Evolutionary conservation across 1,140 invertebrate species (phyloP).

Genomic region (Drosophila funebris): DNA sequence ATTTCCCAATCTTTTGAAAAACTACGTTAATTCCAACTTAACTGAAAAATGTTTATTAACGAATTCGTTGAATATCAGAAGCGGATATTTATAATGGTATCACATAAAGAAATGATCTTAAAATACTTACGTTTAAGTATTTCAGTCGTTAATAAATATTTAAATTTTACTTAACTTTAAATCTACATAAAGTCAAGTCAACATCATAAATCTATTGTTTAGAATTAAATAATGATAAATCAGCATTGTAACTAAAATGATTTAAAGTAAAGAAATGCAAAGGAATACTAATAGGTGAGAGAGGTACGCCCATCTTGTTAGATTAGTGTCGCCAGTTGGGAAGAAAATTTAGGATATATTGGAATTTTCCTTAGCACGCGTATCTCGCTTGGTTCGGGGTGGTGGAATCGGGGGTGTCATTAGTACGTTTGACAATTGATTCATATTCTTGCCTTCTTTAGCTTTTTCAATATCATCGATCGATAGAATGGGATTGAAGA

Average conservation of each 20-base stretch:
- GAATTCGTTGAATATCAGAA: neutral
- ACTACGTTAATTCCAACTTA: no score
- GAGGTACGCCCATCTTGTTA: no score
- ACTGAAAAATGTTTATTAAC: neutral
- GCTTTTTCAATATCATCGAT: constrained; percentile 16
- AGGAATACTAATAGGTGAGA: constrained; percentile 17
- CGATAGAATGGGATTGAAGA: constrained; percentile 5
- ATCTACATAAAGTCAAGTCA: neutral
- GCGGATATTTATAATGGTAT: neutral
- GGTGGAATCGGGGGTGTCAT: constrained; percentile 84
- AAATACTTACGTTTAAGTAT: constrained; percentile 1
- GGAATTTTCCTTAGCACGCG: constrained; percentile 40
- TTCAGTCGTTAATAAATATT: constrained; percentile 17
- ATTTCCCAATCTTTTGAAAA: no score
- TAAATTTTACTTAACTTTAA: neutral
- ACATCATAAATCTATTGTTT: neutral
- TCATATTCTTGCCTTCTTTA: neutral
- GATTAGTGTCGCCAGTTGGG: neutral
- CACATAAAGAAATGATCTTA: constrained; percentile 9
- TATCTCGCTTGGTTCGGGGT: constrained; percentile 84
- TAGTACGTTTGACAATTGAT: constrained; percentile 1
- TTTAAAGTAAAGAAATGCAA: constrained; percentile 14
- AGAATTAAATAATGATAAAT: constrained; percentile 10
- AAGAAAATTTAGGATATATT: constrained; percentile 12
- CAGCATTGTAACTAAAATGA: neutral